Percentiles rank a stretch among this genome's conserved stretches.
Evolutionary conservation across 2,888 invertebrate species (phyloP).

Genomic region (Mythimna vitellina): DNA sequence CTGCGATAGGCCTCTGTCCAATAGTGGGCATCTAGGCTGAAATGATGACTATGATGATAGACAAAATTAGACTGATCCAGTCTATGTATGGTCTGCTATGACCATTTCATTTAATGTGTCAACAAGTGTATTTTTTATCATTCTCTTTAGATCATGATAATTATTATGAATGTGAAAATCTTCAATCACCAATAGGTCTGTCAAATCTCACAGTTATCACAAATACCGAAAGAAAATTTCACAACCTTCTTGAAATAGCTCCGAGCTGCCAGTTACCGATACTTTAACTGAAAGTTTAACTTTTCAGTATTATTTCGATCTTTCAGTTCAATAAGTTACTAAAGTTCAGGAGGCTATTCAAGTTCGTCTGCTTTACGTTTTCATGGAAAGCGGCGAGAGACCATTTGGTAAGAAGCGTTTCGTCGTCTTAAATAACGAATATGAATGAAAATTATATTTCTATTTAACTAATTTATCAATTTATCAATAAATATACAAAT

Average conservation of each 20-base stretch:
- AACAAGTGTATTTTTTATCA: too few relatives aligned
- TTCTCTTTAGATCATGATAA: too few relatives aligned
- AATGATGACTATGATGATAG: too few relatives aligned
- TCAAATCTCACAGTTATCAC: neutral
- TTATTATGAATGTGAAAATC: neutral
- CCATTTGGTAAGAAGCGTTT: neutral
- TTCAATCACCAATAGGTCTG: neutral
- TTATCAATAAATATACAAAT: too few relatives aligned
- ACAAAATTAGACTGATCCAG: too few relatives aligned
- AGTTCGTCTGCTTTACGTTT: constrained; percentile 11
- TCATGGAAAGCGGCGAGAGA: constrained; percentile 2
- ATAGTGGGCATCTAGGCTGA: too few relatives aligned
- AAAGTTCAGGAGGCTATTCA: constrained; percentile 33
- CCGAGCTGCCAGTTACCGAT: neutral
- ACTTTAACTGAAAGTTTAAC: constrained; percentile 19
- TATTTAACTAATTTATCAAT: too few relatives aligned
- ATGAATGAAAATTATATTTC: too few relatives aligned
- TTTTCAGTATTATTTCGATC: constrained; percentile 34
- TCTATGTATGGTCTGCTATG: too few relatives aligned
- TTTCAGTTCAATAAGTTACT: constrained; percentile 27
- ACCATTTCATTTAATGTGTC: too few relatives aligned
- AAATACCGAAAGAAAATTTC: neutral
- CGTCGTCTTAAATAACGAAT: neutral
- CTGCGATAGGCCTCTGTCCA: too few relatives aligned
- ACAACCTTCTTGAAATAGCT: neutral